Percentiles rank a stretch among this genome's conserved stretches.
Conservation (phyloP, 2,113 vertebrate species). For the Ictalurus punctatus region DNA sequence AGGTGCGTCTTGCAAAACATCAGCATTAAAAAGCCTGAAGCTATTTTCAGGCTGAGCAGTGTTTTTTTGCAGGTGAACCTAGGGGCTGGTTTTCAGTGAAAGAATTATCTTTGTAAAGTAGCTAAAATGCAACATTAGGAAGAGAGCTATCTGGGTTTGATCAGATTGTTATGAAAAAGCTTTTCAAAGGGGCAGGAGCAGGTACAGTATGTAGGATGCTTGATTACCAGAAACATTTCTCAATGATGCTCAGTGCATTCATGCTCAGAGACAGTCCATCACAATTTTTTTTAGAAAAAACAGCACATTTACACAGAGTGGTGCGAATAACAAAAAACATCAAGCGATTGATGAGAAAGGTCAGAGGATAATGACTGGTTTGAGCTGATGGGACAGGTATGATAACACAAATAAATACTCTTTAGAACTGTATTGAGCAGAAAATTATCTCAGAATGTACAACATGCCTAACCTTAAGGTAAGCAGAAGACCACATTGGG, state of each 20-base stretch:
- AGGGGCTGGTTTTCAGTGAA: slow-evolving; percentile 28
- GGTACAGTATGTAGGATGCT: neutral
- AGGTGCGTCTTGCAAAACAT: neutral
- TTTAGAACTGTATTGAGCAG: neutral
- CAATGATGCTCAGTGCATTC: neutral
- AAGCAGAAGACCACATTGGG: neutral
- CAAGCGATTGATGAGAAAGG: neutral
- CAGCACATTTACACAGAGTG: neutral
- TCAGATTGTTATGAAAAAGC: slow-evolving; percentile 36
- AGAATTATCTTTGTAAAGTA: slow-evolving; percentile 44
- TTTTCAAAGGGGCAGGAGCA: slow-evolving; percentile 26
- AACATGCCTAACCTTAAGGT: neutral
- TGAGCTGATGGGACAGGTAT: neutral
- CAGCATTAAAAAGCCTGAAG: slow-evolving; percentile 15
- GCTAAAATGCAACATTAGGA: slow-evolving; percentile 20
- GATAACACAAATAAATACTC: neutral
- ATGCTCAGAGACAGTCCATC: neutral
- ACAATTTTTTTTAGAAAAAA: neutral
- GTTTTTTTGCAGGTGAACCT: slow-evolving; percentile 16
- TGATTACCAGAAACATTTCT: neutral
- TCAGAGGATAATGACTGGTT: neutral
- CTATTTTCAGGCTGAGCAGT: slow-evolving; percentile 11
- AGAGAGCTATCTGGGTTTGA: slow-evolving; percentile 31
- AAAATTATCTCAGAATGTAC: neutral
- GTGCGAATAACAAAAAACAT: neutral